A percentile compares a stretch with the other conserved stretches of the same genome.
Conservation (phyloP, 2,797 vertebrate species). For the Strix occidentalis region DNA sequence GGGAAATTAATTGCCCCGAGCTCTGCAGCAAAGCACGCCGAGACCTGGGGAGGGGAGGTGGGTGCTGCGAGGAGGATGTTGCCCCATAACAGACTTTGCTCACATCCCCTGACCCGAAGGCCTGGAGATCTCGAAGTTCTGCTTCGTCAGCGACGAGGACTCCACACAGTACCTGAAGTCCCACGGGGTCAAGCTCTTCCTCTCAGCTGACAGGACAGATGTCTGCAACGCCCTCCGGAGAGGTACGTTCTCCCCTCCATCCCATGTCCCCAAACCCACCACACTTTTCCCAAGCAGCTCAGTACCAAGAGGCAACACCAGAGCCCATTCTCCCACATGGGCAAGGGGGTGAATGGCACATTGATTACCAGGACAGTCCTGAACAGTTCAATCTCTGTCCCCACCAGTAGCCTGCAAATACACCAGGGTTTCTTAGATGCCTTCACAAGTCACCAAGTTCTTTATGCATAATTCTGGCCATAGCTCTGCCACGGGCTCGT, state of each 20-base stretch:
- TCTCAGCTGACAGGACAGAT: conserved; percentile 73
- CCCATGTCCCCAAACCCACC: neutral
- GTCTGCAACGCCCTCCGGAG: conserved; percentile 68
- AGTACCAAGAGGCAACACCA: neutral
- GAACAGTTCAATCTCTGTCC: neutral
- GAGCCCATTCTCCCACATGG: neutral
- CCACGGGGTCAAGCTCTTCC: conserved; percentile 73
- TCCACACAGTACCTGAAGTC: conserved; percentile 69
- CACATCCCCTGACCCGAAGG: conserved; percentile 42
- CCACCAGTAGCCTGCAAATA: neutral
- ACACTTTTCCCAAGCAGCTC: neutral
- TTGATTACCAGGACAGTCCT: neutral
- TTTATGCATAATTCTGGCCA: neutral
- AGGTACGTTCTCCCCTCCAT: conserved; percentile 44
- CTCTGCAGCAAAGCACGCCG: neutral
- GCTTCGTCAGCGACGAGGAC: conserved; percentile 71
- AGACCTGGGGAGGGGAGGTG: neutral
- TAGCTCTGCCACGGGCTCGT: neutral
- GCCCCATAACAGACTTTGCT: neutral
- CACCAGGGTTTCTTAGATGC: neutral
- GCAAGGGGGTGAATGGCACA: neutral
- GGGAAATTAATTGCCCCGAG: neutral
- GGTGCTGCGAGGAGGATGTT: neutral
- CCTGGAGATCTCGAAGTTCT: conserved; percentile 78
- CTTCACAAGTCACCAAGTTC: neutral